Percentiles rank a stretch among this genome's conserved stretches.
These are phyloP conservation scores for Micromussa lordhowensis DNA, from an alignment of 92 coral and sea anemone species.

Conservation along the genomic window DNA sequence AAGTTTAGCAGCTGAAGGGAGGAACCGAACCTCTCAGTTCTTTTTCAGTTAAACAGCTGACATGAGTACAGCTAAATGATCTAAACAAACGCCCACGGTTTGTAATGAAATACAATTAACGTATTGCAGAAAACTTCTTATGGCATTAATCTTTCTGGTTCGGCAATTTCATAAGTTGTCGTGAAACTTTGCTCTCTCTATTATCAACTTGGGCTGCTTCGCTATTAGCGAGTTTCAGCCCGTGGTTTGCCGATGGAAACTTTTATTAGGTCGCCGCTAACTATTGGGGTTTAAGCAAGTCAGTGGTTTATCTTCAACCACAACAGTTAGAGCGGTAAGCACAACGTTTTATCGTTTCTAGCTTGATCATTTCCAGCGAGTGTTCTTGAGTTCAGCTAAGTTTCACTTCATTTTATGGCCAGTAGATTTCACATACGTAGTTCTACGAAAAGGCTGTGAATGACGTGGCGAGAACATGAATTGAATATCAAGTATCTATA, in stretches of 20 bases:
- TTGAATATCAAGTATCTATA: too few relatives aligned
- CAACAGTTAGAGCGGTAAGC: too few relatives aligned
- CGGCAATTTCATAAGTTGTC: too few relatives aligned
- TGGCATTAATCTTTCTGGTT: too few relatives aligned
- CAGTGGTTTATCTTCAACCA: background rate
- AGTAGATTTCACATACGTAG: background rate
- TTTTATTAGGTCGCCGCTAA: background rate
- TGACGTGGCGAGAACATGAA: background rate
- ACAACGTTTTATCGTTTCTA: too few relatives aligned
- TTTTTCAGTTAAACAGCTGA: background rate
- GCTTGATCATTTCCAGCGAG: too few relatives aligned
- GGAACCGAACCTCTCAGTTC: background rate
- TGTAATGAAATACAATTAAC: background rate
- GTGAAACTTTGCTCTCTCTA: too few relatives aligned
- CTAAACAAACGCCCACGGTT: background rate
- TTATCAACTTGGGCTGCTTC: too few relatives aligned
- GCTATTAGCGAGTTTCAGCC: background rate
- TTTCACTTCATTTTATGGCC: background rate
- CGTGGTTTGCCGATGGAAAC: background rate
- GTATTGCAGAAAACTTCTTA: too few relatives aligned
- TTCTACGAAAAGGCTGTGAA: background rate
- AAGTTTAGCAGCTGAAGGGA: background rate
- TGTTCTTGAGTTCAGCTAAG: too few relatives aligned
- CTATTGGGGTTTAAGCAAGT: background rate
- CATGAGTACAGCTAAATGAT: background rate